Evolutionary conservation across 2,888 invertebrate genomes (phyloP), one percentile per base, ranked within the genome.

Genomic region (Amphipyra tragopoginis): DNA sequence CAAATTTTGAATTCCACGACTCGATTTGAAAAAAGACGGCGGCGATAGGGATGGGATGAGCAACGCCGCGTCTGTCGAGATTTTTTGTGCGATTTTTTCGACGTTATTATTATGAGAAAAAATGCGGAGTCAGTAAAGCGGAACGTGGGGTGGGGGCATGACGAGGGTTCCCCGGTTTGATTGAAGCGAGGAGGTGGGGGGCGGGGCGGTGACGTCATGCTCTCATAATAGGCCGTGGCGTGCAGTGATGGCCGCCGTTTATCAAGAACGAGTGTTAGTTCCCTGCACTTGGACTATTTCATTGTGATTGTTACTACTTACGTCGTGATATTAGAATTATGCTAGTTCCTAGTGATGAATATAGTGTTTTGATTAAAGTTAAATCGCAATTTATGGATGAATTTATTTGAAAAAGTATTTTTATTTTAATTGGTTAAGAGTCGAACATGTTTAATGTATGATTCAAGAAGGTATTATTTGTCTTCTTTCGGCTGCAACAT

Each of bases 71-170:
- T 90, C 93, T 93, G 93, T 92, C 92, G 90, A 93, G 93, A 93
- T 93, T 94, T 94, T 93, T 94, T 94, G 92, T 80, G 89, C 91
- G 92, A 92, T 93, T 94, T 94, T 94, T 94, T 93, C 91, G 86
- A 93, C 93, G 92, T 93, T 94, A 93, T 94, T 94, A 94, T 94
- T 94, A 94, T 93, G 93, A 93, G 92, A 93, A 89, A 93, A 94
- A 94, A 94, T 94, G 93, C 92, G 87, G 90, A 94, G 93, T 94
- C 94, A 93, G 93, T 93, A 91, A 91, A 92, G 92, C 93, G 91
- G 87, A 92, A 91, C 93, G 93, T 89, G 82, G 93, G 93, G 94
- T 93, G 94, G 94, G 93, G 92, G 89, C 88, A 89, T 93, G 93
- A 93, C 93, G 93, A 94, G 94, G 94, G 93, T 94, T 93, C 93